These are phyloP conservation scores for Ferdinandea cuprea DNA, from an alignment of 2,888 invertebrate species.

Conservation along the genomic window DNA sequence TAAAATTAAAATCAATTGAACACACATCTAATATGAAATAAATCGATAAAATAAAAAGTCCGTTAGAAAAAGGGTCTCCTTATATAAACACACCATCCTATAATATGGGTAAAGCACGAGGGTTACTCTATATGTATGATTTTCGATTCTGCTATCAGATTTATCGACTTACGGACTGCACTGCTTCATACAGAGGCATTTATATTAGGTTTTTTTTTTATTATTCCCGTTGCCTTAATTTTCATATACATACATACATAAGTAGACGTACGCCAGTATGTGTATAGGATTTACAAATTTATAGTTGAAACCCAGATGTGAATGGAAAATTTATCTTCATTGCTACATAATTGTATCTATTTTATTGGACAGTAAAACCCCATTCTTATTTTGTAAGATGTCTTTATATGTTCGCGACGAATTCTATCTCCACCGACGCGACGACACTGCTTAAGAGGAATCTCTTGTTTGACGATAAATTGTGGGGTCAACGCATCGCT, in stretches of 20 bases:
- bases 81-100: not conserved
- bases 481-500: conserved; percentile 62
- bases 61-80: not conserved
- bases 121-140: not conserved
- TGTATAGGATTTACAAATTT: conserved; percentile 45
- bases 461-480: conserved; percentile 19
- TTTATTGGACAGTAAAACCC: conserved; percentile 65
- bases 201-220: conserved; percentile 27
- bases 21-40: not conserved
- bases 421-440: not conserved
- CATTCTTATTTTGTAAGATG: conserved; percentile 14
- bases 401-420: conserved; percentile 29
- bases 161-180: not conserved
- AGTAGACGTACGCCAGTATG: conserved; percentile 13
- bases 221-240: conserved; percentile 22
- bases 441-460: conserved; percentile 6
- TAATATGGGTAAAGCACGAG: not conserved
- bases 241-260: not conserved
- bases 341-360: conserved; percentile 68
- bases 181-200: conserved; percentile 8
- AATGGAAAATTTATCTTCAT: conserved; percentile 61
- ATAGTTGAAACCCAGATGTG: conserved; percentile 53
- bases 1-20: not conserved
- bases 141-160: conserved; percentile 1
- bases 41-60: conserved; percentile 4